A percentile compares a stretch with the other conserved stretches of the same genome.
Conservation (phyloP, 2,113 vertebrate species). For the Elephas maximus region DNA sequence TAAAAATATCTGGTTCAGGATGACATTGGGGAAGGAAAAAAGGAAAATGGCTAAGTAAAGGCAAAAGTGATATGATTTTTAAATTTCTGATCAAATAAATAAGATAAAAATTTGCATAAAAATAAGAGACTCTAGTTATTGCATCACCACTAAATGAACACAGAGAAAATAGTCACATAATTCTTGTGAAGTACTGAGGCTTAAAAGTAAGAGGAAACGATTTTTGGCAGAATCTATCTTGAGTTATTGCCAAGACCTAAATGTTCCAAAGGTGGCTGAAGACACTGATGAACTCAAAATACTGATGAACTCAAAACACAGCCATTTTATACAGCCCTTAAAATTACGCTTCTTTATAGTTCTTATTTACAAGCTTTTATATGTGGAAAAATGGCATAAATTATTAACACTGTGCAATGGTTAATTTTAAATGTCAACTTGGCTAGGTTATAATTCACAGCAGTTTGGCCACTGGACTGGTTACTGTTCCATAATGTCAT, state of each 20-base stretch:
- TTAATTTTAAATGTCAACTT: not conserved
- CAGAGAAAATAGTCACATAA: slow-evolving; percentile 27
- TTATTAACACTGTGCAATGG: not conserved
- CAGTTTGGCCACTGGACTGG: not conserved
- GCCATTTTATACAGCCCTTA: not conserved
- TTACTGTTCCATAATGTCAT: not conserved
- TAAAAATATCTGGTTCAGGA: slow-evolving; percentile 17
- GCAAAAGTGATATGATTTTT: slow-evolving; percentile 19
- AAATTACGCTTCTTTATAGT: slow-evolving; percentile 30
- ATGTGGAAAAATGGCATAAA: slow-evolving; percentile 24
- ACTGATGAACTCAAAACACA: slow-evolving; percentile 58
- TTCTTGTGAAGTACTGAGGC: slow-evolving; percentile 50
- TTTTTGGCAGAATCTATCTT: slow-evolving; percentile 56
- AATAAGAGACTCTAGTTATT: not conserved
- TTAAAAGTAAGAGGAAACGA: slow-evolving; percentile 71
- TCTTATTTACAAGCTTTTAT: slow-evolving; percentile 22
- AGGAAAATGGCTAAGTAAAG: not conserved
- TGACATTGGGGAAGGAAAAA: not conserved
- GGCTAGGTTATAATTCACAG: not conserved
- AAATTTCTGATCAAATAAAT: slow-evolving; percentile 43
- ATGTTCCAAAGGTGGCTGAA: slow-evolving; percentile 54
- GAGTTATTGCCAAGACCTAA: slow-evolving; percentile 39
- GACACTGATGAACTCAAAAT: slow-evolving; percentile 59
- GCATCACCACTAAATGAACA: not conserved
- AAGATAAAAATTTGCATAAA: slow-evolving; percentile 39